phyloP scores from a whole-genome alignment of 2,888 invertebrate species.

The Mechanitis mazaeus region DNA sequence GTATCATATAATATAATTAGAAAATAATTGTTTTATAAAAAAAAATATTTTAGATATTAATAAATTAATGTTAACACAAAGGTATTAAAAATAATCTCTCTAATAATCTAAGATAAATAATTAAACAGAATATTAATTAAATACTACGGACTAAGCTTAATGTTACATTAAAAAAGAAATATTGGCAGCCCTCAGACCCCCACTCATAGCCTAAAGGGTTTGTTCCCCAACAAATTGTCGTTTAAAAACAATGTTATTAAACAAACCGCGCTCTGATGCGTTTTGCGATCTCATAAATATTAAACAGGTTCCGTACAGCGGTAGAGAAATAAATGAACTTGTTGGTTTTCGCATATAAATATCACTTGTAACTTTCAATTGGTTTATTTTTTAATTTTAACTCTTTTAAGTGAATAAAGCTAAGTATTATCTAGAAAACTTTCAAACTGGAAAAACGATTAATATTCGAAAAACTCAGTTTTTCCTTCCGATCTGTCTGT shows the following conservation, averaged over 20 bases:
- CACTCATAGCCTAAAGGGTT: conserved; percentile 61
- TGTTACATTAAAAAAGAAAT: background rate
- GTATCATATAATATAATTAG: no score
- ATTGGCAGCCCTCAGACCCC: conserved; percentile 49
- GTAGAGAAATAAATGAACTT: conserved; percentile 4
- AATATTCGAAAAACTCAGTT: no score
- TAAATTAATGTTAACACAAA: no score
- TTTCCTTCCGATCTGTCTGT: no score
- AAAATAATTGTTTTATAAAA: no score
- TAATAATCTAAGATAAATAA: no score
- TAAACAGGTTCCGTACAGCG: conserved; percentile 40
- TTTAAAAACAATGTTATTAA: conserved; percentile 75
- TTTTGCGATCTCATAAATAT: conserved; percentile 73
- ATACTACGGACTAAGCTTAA: background rate
- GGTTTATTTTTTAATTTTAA: background rate
- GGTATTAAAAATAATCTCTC: no score
- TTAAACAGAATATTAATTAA: no score
- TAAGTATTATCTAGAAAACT: no score
- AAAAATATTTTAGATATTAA: no score
- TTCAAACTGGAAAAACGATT: no score
- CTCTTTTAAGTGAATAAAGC: no score
- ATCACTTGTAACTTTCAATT: background rate
- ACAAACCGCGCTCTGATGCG: conserved; percentile 72
- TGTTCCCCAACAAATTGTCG: conserved; percentile 55
- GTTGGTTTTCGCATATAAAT: background rate